Percentiles rank a stretch among this genome's conserved stretches.
Evolutionary conservation across 2,888 invertebrate genomes (phyloP).

Genomic region (Eudasyphora cyanicolor): DNA sequence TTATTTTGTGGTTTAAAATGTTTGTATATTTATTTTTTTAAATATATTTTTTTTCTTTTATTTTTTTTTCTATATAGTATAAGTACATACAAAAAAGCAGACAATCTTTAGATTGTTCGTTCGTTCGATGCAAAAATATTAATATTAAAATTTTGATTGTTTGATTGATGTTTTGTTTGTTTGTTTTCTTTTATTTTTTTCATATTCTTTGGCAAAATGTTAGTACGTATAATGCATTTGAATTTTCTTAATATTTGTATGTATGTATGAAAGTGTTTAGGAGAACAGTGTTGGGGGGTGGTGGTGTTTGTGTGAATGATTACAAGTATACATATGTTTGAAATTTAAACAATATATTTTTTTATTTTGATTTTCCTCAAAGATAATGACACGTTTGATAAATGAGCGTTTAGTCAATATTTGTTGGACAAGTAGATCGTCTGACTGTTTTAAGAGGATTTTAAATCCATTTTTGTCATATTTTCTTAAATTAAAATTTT

Average conservation of each 20-base stretch:
- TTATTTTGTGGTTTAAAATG: conserved; percentile 66
- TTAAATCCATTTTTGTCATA: no score
- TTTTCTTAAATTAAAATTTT: no score
- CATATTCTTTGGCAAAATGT: conserved; percentile 63
- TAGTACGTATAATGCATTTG: conserved; percentile 41
- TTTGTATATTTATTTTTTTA: conserved; percentile 49
- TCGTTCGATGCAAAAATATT: conserved; percentile 31
- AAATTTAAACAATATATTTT: neutral
- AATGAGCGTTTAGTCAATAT: no score
- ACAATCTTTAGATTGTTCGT: no score
- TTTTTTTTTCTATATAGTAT: conserved; percentile 4
- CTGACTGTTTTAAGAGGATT: no score
- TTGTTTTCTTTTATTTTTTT: conserved; percentile 40
- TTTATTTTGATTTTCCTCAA: no score
- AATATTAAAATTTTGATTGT: conserved; percentile 43
- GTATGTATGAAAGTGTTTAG: neutral
- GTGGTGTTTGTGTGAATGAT: neutral
- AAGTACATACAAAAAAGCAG: conserved; percentile 31
- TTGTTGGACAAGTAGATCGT: no score
- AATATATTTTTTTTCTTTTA: conserved; percentile 18
- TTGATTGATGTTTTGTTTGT: conserved; percentile 46
- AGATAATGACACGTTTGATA: no score
- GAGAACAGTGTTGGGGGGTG: neutral
- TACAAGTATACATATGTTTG: conserved; percentile 37
- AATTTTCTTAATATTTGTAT: conserved; percentile 7